Evolutionary conservation across 2,113 vertebrate species (phyloP), one percentile per base, ranked within the genome.

Genomic region (Naja naja): DNA sequence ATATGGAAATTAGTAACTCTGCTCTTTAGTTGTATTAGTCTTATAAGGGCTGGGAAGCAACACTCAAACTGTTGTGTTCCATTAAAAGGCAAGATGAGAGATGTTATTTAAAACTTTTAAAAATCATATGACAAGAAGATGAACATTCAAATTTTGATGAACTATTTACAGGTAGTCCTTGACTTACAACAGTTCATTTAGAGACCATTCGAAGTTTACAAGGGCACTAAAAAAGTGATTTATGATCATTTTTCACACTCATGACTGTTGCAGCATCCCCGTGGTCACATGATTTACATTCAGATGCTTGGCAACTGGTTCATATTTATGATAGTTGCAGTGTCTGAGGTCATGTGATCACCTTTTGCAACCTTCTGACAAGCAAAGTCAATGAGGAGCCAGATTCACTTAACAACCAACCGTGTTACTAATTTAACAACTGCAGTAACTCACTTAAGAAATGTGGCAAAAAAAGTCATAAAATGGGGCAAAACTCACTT

Each of bases 41-140:
- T 20, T 23, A 90, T 10, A 9, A 49, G 47, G 90, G 89, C 25
- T 25, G 89, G 90, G 88, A 94, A 54, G 58, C 34, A 87, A 2
- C 2, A 47, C 22, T 0, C 0, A 47, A 3, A 0, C 53, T 45
- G 74, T 81, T 90, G 30, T 20, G 47, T 27, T 34, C 22, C 92
- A 64, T 89, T 89, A 11, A 0, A 0, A 18, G 12, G 7, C 0
- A 43, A 52, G 34, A 53, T 27, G 58, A 22, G 6, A 20, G 16
- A 23, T 25, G 22, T 34, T 39, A 53, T 3, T 11, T 54, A 43
- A 64, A 69, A 20, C 14, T 89, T 49, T 49, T 49, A 34, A 23
- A 87, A 52, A 23, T 53, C 12, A 4, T 30, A 8, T 34, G 6
- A 18, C 52, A 30, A 39, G 11, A 25, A 0, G 12, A 30, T 49